Evolutionary conservation across 2,888 invertebrate species (phyloP).

Genomic region (Harpalus rufipes): DNA sequence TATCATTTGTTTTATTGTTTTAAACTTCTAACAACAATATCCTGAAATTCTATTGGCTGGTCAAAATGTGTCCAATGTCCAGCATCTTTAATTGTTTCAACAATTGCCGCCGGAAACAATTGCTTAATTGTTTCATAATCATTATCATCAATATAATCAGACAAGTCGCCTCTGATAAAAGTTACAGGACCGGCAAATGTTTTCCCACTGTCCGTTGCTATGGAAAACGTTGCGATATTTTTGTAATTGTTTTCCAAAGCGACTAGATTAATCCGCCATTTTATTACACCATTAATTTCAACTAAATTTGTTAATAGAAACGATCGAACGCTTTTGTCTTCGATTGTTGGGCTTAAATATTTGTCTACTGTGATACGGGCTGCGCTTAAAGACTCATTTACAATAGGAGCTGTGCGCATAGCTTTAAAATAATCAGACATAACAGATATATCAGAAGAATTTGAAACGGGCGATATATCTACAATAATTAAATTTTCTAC

Average conservation of each 20-base stretch:
- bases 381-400: constrained; percentile 83
- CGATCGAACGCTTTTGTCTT: constrained; percentile 82
- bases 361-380: constrained; percentile 84
- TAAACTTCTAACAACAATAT: constrained; percentile 36
- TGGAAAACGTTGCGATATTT: constrained; percentile 84
- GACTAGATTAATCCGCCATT: constrained; percentile 90
- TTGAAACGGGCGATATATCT: constrained; percentile 84
- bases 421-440: constrained; percentile 80
- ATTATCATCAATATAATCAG: constrained; percentile 87
- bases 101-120: constrained; percentile 85
- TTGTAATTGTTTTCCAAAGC: constrained; percentile 84
- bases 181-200: constrained; percentile 85
- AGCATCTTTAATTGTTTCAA: constrained; percentile 87
- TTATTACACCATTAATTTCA: constrained; percentile 77
- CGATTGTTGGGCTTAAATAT: constrained; percentile 81
- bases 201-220: constrained; percentile 74
- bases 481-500: constrained; percentile 85
- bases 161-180: constrained; percentile 91
- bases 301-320: constrained; percentile 93
- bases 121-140: constrained; percentile 83
- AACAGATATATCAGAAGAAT: constrained; percentile 73
- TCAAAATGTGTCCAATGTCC: constrained; percentile 98
- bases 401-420: constrained; percentile 82
- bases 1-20: not conserved
- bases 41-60: constrained; percentile 88